A percentile compares a stretch with the other conserved stretches of the same genome.
Evolutionary conservation across 2,797 vertebrate species (phyloP).

Genomic region (Paedocypris micromegethes): DNA sequence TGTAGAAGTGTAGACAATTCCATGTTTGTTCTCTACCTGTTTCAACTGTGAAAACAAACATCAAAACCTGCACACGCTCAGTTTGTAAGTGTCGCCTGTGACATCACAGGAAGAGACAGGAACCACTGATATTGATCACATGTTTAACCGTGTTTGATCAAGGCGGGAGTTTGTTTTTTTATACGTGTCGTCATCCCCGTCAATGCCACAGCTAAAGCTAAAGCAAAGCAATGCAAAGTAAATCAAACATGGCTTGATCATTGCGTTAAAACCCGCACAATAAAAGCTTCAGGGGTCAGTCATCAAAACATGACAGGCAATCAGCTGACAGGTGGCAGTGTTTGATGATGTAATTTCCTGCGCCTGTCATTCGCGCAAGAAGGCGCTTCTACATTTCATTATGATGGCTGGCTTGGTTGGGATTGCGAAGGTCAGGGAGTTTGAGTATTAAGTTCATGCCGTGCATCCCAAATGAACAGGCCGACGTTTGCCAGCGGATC

Average conservation of each 20-base stretch:
- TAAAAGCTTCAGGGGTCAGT: conserved; percentile 23
- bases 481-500: not conserved
- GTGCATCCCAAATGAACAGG: conserved; percentile 14
- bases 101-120: no score
- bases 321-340: conserved; percentile 30
- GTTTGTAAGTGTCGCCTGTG: no score
- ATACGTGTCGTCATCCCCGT: not conserved
- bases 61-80: no score
- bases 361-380: conserved; percentile 37
- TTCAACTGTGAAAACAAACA: no score
- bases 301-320: conserved; percentile 24
- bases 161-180: no score
- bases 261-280: not conserved
- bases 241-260: not conserved
- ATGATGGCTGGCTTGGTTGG: conserved; percentile 17
- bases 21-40: no score
- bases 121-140: no score
- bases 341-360: conserved; percentile 47
- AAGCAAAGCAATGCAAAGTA: not conserved
- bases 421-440: conserved; percentile 27
- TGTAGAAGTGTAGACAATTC: no score
- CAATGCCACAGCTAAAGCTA: not conserved
- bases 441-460: conserved; percentile 16
- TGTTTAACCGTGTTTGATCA: no score
- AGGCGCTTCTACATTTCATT: conserved; percentile 34